Conservation (phyloP, 2,888 invertebrate genomes). For the Carpatolechia fugitivella region DNA sequence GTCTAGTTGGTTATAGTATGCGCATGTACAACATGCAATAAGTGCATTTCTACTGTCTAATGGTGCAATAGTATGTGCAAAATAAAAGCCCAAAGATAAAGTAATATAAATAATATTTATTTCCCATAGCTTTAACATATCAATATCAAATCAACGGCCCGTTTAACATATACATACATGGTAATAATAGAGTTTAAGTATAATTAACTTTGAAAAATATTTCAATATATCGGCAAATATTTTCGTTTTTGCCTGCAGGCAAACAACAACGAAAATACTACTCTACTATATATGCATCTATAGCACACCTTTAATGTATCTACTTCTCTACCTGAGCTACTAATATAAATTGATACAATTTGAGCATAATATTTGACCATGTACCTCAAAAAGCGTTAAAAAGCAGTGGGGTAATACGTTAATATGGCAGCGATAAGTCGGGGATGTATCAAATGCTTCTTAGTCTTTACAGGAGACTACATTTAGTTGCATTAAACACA, state of each 20-base stretch:
- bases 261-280: no score
- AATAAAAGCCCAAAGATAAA: constrained; percentile 43
- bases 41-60: constrained; percentile 22
- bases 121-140: constrained; percentile 33
- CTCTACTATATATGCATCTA: no score
- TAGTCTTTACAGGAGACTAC: no score
- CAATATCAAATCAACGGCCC: no score
- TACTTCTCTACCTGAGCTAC: background rate
- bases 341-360: background rate
- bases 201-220: background rate
- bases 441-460: constrained; percentile 35
- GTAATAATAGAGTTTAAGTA: background rate
- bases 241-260: no score
- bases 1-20: background rate
- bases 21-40: constrained; percentile 28
- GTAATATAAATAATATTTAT: constrained; percentile 46
- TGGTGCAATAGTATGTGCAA: constrained; percentile 26
- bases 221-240: background rate
- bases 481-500: no score
- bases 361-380: background rate
- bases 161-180: constrained; percentile 25
- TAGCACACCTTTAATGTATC: no score
- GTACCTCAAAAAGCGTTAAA: constrained; percentile 48
- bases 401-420: constrained; percentile 51
- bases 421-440: constrained; percentile 38